Percentiles rank a stretch among this genome's conserved stretches.
phyloP scores from a whole-genome alignment of 2,113 vertebrate species.

The Pipra filicauda region DNA sequence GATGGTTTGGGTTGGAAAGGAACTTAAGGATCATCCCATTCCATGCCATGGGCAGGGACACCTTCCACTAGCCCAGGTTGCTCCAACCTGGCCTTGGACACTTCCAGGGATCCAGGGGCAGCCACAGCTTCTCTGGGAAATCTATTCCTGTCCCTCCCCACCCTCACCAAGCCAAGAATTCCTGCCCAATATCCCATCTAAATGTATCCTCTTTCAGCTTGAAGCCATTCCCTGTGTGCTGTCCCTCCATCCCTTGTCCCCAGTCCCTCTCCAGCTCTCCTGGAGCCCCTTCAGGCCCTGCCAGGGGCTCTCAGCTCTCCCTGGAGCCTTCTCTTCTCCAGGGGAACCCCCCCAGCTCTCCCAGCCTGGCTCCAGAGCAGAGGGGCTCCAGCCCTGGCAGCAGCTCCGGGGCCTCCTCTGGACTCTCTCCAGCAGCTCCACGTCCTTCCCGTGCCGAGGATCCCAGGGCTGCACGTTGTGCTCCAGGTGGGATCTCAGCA shows the following conservation, averaged over 20 bases:
- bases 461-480: not conserved
- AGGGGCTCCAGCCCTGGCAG: not conserved
- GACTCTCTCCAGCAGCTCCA: not conserved
- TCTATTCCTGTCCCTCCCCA: not conserved
- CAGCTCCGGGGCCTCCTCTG: not conserved
- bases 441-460: not conserved
- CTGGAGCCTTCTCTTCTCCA: too few relatives aligned
- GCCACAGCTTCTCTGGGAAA: not conserved
- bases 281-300: too few relatives aligned
- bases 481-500: not conserved
- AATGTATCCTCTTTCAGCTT: too few relatives aligned
- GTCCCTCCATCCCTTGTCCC: too few relatives aligned
- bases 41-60: not conserved
- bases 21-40: too few relatives aligned
- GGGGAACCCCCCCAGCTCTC: not conserved
- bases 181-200: not conserved
- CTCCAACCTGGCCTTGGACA: not conserved
- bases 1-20: too few relatives aligned
- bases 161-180: not conserved
- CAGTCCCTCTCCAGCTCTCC: too few relatives aligned
- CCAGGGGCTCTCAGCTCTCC: too few relatives aligned
- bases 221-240: too few relatives aligned
- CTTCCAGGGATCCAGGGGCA: not conserved
- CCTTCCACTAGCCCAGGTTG: fast-evolving
- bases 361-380: not conserved